A percentile compares a stretch with the other conserved stretches of the same genome.
These are phyloP conservation scores for Masnerella sp. DNA, from an alignment of 2,888 invertebrate species.

Conservation along the genomic window DNA sequence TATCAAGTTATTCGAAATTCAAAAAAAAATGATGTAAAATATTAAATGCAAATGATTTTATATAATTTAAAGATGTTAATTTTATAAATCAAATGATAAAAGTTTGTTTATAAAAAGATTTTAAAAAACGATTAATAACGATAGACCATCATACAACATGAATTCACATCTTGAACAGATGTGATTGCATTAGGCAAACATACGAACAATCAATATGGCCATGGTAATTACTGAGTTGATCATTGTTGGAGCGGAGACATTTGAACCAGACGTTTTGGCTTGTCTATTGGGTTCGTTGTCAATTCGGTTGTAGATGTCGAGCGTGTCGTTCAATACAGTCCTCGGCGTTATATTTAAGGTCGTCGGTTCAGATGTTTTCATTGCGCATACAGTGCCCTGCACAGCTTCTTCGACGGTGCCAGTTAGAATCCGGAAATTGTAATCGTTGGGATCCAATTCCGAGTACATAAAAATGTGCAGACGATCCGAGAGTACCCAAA, in stretches of 20 bases:
- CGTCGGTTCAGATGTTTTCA: constrained; percentile 36
- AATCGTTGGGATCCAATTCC: constrained; percentile 81
- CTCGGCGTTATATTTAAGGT: constrained; percentile 24
- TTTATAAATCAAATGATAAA: neutral
- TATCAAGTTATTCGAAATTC: too few species aligned
- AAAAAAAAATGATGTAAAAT: too few species aligned
- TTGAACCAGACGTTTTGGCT: constrained; percentile 52
- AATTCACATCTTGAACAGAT: neutral
- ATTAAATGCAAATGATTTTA: too few species aligned
- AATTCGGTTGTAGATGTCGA: constrained; percentile 49
- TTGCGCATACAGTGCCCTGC: constrained; percentile 83
- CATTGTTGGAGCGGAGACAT: constrained; percentile 11
- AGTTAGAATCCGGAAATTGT: constrained; percentile 85
- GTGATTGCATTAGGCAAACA: constrained; percentile 17
- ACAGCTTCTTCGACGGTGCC: constrained; percentile 85
- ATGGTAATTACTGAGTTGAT: constrained; percentile 26
- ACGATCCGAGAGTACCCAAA: constrained; percentile 87
- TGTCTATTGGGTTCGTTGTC: constrained; percentile 47
- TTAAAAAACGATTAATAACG: neutral
- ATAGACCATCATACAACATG: neutral
- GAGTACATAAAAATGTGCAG: constrained; percentile 85
- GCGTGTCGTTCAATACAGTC: constrained; percentile 28
- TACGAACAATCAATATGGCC: constrained; percentile 29
- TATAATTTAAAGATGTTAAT: too few species aligned
- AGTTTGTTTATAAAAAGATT: neutral